Percentiles rank a stretch among this genome's conserved stretches.
These are phyloP conservation scores for Heliocidaris tuberculata DNA, from an alignment of 35 echinoderm and acorn worm species.

Conservation along the genomic window DNA sequence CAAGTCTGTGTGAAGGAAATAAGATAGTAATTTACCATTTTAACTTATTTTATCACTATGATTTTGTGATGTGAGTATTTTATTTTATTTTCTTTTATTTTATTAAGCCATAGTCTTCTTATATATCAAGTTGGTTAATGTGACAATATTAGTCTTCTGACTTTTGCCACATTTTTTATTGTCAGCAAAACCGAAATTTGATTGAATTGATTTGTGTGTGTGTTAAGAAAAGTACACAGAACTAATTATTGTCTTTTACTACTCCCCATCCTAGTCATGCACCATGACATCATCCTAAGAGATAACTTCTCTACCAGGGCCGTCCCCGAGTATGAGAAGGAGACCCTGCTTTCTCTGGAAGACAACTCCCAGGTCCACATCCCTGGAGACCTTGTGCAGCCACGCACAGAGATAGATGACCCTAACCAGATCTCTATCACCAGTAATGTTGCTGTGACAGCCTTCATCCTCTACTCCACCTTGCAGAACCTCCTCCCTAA, in stretches of 20 bases:
- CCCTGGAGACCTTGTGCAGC: conserved; percentile 73
- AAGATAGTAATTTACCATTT: too few species aligned
- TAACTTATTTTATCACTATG: too few species aligned
- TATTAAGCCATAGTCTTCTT: too few species aligned
- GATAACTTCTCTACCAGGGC: conserved; percentile 63
- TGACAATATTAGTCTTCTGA: too few species aligned
- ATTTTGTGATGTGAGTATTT: too few species aligned
- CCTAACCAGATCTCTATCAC: conserved; percentile 52
- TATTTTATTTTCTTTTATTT: too few species aligned
- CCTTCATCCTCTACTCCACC: conserved; percentile 79
- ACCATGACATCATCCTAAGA: conserved; percentile 74
- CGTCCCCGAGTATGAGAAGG: conserved; percentile 64
- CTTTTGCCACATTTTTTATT: too few species aligned
- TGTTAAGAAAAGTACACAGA: not conserved
- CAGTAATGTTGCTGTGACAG: conserved; percentile 85
- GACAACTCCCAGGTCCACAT: conserved; percentile 73
- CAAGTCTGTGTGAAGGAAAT: too few species aligned
- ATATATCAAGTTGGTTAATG: too few species aligned
- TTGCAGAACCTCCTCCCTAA: conserved; percentile 79
- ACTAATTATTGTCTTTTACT: not conserved
- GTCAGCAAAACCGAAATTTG: too few species aligned
- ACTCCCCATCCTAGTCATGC: conserved; percentile 57
- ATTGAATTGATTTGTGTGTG: not conserved
- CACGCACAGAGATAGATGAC: conserved; percentile 60
- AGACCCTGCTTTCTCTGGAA: conserved; percentile 21